Base-by-base conservation (phyloP, 2,888 invertebrate species). In the Dicyrtoma fusca region DNA sequence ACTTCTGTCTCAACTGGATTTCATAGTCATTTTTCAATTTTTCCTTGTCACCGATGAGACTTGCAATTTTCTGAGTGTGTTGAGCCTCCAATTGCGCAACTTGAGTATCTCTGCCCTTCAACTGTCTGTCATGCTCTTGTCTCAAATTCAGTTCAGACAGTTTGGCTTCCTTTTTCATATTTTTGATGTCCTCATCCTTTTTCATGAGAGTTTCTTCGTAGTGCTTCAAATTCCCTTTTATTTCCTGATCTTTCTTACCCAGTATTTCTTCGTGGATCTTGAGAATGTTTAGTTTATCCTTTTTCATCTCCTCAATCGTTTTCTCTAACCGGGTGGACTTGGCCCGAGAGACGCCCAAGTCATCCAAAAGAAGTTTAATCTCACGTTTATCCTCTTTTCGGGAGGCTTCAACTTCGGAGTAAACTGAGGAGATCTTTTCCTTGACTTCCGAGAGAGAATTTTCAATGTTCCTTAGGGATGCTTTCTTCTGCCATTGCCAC, bases 401-500 rank as follows among this genome's bases (percentile, higher is more conserved):
- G 11, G 64, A 64, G 5, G 51, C 26, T n/a, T 71, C 71, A 4
- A 71, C 64, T n/a, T 71, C 71, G 6, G 71, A 21, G 14, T 71
- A 64, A 23, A 71, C 55, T 14, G 14, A 8, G 10, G 55, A 44
- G n/a, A 71, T 45, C 44, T 64, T 71, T 19, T 71, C 71, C n/a
- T 64, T 64, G 17, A 71, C 63, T 14, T 71, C 71, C 10, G 57
- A 44, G 11, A 71, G 14, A 11, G 51, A 25, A 26, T 71, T 71
- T 21, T 71, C 71, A 34, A 71, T 71, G 11, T 64, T 55, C 11
- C 71, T 55, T 6, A 71, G 57, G 11, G 55, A 26, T 23, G 71
- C 71, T 26, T 57, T 53, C n/a, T 71, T 71, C 45, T 71, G 71
- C 71, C 71, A 71, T 64, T 71, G 71, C 71, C 71, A 71, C 1